A percentile compares a stretch with the other conserved stretches of the same genome.
Conservation (phyloP, 2,113 vertebrate species). For the Accipiter virgatus region DNA sequence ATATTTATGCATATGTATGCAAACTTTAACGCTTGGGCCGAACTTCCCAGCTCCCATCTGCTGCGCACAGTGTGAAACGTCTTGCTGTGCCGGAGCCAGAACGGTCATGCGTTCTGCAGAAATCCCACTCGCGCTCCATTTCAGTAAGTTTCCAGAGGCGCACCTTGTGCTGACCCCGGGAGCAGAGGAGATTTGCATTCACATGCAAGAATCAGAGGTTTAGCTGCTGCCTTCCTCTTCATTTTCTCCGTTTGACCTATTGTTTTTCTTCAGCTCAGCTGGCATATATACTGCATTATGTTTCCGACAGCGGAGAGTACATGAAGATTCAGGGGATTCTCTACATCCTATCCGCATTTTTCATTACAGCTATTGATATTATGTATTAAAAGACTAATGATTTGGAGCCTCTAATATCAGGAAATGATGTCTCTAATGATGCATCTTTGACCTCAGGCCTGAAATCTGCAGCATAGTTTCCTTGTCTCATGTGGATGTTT, state of each 20-base stretch:
- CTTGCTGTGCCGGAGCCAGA: slow-evolving; percentile 19
- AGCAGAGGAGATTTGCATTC: neutral
- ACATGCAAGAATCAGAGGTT: neutral
- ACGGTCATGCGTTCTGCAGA: neutral
- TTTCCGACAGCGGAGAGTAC: neutral
- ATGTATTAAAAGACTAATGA: slow-evolving; percentile 61
- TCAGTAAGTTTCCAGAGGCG: neutral
- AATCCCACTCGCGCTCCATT: neutral
- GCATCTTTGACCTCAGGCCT: slow-evolving; percentile 45
- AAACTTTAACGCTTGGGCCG: neutral
- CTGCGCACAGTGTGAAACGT: slow-evolving; percentile 20
- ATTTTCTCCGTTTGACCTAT: neutral
- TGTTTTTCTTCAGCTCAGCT: slow-evolving; percentile 21
- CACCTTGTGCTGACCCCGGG: neutral
- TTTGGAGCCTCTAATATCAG: slow-evolving; percentile 45
- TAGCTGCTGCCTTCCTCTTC: neutral
- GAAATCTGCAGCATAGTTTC: neutral
- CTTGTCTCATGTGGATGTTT: neutral
- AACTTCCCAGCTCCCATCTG: slow-evolving; percentile 51
- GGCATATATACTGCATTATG: neutral
- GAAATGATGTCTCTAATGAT: slow-evolving; percentile 50
- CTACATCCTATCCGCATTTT: slow-evolving; percentile 9
- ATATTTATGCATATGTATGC: neutral
- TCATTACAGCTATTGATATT: slow-evolving; percentile 59
- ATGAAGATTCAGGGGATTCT: slow-evolving; percentile 48